A percentile compares a stretch with the other conserved stretches of the same genome.
phyloP scores from a whole-genome alignment of 2,888 invertebrate species.

The Strigamia maritima region DNA sequence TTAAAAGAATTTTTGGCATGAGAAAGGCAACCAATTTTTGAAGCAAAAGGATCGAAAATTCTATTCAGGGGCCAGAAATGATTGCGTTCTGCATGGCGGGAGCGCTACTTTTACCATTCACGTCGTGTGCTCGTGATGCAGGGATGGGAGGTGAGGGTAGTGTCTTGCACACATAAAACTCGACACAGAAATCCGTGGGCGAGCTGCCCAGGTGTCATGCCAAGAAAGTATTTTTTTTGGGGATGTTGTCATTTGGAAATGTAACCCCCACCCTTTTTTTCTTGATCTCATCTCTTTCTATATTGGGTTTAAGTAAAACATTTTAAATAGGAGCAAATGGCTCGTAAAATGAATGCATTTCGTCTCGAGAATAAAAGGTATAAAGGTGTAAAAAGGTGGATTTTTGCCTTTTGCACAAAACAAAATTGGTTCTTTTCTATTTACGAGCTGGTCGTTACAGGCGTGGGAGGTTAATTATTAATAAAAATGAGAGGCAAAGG shows the following conservation, averaged over 20 bases:
- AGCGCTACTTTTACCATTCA: neutral
- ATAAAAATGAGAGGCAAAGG: neutral
- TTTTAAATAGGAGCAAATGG: constrained; percentile 4
- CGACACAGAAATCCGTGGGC: neutral
- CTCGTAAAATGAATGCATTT: constrained; percentile 4
- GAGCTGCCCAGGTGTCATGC: constrained; percentile 4
- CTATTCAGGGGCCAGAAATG: constrained; percentile 4
- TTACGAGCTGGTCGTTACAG: neutral
- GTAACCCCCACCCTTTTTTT: neutral
- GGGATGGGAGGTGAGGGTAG: neutral
- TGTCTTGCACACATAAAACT: neutral
- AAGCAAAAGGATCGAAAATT: neutral
- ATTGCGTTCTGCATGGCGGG: constrained; percentile 4
- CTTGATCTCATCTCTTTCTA: neutral
- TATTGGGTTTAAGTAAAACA: neutral
- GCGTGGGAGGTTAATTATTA: constrained; percentile 4
- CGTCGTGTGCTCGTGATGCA: neutral
- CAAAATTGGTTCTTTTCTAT: neutral
- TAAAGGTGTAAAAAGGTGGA: neutral
- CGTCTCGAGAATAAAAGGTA: neutral
- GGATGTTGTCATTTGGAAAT: neutral
- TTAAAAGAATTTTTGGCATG: constrained; percentile 4
- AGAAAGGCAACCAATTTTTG: neutral
- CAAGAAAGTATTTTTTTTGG: neutral
- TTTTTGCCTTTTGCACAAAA: neutral